Conservation (phyloP, 2,797 vertebrate genomes). For the Sternarchorhynchus goeldii region DNA sequence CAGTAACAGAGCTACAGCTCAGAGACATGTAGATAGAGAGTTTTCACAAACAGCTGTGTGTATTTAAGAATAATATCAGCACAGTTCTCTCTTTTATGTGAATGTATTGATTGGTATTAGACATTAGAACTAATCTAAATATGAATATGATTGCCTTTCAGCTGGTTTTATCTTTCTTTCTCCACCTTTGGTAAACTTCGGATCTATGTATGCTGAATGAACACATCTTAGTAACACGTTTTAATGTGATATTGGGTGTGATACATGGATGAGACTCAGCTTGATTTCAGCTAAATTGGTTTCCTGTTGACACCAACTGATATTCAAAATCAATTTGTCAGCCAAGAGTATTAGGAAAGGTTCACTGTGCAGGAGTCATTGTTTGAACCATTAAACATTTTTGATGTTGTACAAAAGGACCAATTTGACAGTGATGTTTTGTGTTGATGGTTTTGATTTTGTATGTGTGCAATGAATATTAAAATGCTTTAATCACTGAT, state of each 20-base stretch:
- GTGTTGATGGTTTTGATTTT: constrained; percentile 42
- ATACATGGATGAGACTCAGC: background rate
- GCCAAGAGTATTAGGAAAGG: constrained; percentile 6
- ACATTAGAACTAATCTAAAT: background rate
- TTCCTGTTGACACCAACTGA: background rate
- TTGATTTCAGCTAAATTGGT: background rate
- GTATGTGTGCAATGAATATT: constrained; percentile 48
- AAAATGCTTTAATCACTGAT: constrained; percentile 25
- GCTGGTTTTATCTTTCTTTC: too few species aligned
- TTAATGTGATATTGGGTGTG: background rate
- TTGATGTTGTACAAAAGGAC: constrained; percentile 29
- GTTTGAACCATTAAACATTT: constrained; percentile 16
- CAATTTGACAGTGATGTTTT: constrained; percentile 12
- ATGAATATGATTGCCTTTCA: background rate
- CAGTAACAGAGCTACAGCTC: background rate
- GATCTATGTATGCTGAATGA: background rate
- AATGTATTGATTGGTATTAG: background rate
- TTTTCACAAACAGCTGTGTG: background rate
- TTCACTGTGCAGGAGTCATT: constrained; percentile 6
- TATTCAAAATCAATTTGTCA: background rate
- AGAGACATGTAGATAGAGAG: background rate
- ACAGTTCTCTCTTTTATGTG: too few species aligned
- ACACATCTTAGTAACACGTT: background rate
- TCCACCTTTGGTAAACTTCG: background rate
- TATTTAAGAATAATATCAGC: too few species aligned